Percentiles rank a stretch among this genome's conserved stretches.
Conservation (phyloP, 2,113 vertebrate genomes). For the Crotalus viridis region DNA sequence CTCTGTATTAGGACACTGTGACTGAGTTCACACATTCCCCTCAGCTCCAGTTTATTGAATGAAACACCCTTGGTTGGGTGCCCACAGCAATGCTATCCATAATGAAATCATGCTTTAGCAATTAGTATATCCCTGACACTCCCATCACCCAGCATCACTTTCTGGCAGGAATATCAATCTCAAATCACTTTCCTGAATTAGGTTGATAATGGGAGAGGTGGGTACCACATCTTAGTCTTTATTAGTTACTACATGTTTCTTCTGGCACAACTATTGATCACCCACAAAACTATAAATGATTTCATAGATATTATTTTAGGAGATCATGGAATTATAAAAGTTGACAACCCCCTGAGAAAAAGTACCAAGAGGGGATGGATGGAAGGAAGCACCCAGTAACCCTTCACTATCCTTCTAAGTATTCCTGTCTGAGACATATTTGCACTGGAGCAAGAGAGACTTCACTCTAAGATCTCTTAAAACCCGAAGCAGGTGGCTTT, state of each 20-base stretch:
- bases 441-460: background rate
- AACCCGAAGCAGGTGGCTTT: background rate
- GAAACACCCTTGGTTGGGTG: background rate
- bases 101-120: background rate
- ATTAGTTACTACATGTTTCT: background rate
- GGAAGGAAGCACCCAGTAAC: background rate
- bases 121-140: background rate
- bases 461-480: background rate
- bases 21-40: background rate
- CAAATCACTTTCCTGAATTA: background rate
- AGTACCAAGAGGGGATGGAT: background rate
- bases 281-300: background rate
- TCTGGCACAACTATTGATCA: no score
- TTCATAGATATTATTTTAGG: background rate
- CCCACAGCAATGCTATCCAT: background rate
- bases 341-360: background rate
- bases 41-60: background rate
- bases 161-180: background rate
- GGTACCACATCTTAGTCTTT: background rate
- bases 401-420: background rate
- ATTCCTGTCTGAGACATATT: background rate
- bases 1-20: background rate
- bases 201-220: background rate
- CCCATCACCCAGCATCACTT: background rate
- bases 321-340: background rate